Percentiles rank a stretch among this genome's conserved stretches.
phyloP scores from a whole-genome alignment of 2,797 vertebrate species.

The Macrochelys suwanniensis region DNA sequence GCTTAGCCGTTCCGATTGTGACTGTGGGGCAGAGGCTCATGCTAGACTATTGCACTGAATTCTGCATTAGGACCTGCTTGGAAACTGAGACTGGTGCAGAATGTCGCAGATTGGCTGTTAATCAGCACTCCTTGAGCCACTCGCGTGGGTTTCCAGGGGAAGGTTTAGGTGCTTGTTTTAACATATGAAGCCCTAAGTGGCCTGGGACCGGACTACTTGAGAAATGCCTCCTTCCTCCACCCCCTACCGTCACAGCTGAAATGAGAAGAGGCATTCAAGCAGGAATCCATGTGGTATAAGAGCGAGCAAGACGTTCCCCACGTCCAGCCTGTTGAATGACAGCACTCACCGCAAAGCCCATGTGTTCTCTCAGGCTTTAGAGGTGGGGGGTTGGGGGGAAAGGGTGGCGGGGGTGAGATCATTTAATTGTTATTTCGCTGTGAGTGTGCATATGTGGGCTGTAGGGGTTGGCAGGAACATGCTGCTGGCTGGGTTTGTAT shows the following conservation, averaged over 20 bases:
- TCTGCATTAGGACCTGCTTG: rapidly evolving
- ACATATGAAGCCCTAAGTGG: background rate
- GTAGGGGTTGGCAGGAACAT: background rate
- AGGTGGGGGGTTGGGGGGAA: background rate
- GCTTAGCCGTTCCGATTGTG: background rate
- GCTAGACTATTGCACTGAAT: background rate
- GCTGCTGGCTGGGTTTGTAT: background rate
- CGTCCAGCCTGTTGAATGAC: background rate
- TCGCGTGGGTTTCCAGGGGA: background rate
- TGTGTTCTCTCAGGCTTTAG: background rate
- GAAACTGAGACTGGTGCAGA: background rate
- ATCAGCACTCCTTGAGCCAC: background rate
- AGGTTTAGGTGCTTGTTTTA: background rate
- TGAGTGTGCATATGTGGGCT: background rate
- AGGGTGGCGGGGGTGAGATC: background rate
- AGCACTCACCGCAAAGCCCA: background rate
- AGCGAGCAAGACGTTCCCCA: background rate
- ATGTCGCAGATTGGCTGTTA: background rate
- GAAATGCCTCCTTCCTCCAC: background rate
- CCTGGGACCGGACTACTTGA: background rate
- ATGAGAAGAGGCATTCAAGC: background rate
- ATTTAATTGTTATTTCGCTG: background rate
- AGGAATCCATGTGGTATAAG: background rate
- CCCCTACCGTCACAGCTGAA: background rate
- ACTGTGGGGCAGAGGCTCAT: background rate